Base-by-base conservation (phyloP, 1,140 invertebrate species). In the Ladona fulva region DNA sequence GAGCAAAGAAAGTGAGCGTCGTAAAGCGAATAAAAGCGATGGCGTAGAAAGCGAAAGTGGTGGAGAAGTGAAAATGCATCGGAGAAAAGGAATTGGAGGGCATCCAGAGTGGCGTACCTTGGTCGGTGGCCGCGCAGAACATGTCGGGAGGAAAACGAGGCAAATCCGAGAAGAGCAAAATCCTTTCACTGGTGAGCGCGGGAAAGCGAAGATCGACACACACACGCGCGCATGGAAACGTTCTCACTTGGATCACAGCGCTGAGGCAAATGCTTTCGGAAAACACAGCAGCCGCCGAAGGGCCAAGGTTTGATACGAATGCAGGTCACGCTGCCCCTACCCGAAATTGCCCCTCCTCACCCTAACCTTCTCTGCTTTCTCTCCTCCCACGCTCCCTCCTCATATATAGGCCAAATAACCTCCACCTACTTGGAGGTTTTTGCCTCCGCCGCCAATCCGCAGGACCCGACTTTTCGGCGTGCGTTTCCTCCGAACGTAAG, bases 391-490 rank as follows among this genome's bases (percentile, higher is more conserved):
- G 52, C 52, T 16, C 5, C 52, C 52, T 19, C 52, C 52, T 6
- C n/a, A 66, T 66, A 66, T 66, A 66, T 66, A 66, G 52, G 52
- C 52, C 52, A 66, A 66, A 66, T 66, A 66, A 66, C 52, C 52
- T 66, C 52, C 52, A 66, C 52, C 52, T 66, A 66, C 52, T 66
- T 66, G 5, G 52, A 66, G 52, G 52, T 66, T 66, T 66, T 66
- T 66, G 52, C 52, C 29, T 37, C 29, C 29, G 29, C 29, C 29
- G n/a, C n/a, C n/a, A n/a, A n/a, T n/a, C n/a, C n/a, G 29, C 8
- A 37, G 29, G 29, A 37, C 29, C 29, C 3, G 3, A 1, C 3
- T 37, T 37, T 37, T 37, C 29, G 29, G 29, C 29, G n/a, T n/a
- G n/a, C n/a, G n/a, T n/a, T n/a, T n/a, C n/a, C n/a, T n/a, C n/a